These are phyloP conservation scores for Neelides folsomi DNA, from an alignment of 2,888 invertebrate genomes.

Conservation along the genomic window DNA sequence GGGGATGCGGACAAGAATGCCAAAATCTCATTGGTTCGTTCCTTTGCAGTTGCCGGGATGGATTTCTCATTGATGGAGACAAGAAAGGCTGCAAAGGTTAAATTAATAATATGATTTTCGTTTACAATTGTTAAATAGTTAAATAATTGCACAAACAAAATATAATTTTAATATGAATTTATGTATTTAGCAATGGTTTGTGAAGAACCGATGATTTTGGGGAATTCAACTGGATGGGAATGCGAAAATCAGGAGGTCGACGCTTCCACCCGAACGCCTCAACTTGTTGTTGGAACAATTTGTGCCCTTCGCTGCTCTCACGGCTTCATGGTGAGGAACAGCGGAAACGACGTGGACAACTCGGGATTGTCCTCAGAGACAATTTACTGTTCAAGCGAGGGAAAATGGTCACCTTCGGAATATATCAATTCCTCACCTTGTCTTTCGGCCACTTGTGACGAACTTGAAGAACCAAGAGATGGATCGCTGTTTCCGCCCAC, in stretches of 20 bases:
- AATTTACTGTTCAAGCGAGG: slow-evolving; percentile 26
- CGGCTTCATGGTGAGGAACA: slow-evolving; percentile 16
- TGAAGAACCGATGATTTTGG: slow-evolving; percentile 23
- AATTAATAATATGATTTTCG: not conserved
- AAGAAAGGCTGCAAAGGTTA: slow-evolving; percentile 37
- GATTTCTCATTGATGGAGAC: slow-evolving; percentile 42
- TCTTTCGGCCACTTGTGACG: slow-evolving; percentile 39
- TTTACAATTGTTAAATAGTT: not conserved
- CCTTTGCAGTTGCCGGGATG: slow-evolving; percentile 49
- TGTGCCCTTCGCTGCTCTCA: slow-evolving; percentile 27
- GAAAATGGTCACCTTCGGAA: slow-evolving; percentile 27
- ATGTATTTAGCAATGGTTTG: slow-evolving; percentile 25
- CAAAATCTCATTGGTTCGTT: slow-evolving; percentile 40
- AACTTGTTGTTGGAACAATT: slow-evolving; percentile 23
- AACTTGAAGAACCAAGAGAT: slow-evolving; percentile 40
- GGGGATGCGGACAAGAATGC: slow-evolving; percentile 49
- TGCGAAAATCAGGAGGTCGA: slow-evolving; percentile 24
- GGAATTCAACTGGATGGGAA: slow-evolving; percentile 29
- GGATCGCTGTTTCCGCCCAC: slow-evolving; percentile 44
- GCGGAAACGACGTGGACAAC: not conserved
- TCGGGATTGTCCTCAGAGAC: not conserved
- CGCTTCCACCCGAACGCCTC: slow-evolving; percentile 13
- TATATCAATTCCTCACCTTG: slow-evolving; percentile 15
- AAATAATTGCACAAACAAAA: not conserved
- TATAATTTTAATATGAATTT: not conserved